Evolutionary conservation across 92 coral and sea anemone genomes (phyloP), one percentile per base, ranked within the genome.

Genomic region (Heteractis magnifica): DNA sequence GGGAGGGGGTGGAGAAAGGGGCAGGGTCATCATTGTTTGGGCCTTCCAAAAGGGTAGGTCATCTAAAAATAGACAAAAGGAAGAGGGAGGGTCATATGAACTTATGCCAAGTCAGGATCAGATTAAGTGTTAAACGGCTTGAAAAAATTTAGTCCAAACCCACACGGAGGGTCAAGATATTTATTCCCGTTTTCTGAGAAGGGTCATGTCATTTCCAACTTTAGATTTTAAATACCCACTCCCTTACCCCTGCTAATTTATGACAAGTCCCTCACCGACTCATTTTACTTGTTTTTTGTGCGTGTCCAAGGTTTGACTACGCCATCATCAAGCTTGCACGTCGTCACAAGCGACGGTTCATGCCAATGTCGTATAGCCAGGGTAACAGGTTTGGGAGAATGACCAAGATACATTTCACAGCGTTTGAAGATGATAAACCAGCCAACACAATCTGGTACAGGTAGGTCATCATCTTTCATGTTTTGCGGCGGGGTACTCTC

Each of bases 361-460:
- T 97, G 65, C 88, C 94, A 6, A 72, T 97, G 51, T 86, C 97
- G 21, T 88, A 90, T 56, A 96, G 99, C 79, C 94, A 91, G 82
- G 86, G 90, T 0, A 77, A 80, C 18, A 75, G 90, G 72, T 84
- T 82, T 53, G 96, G 92, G 9, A 64, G 85, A 18, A 77, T 75
- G 11, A 85, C 90, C 13, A 86, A 90, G 64, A 94, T 97, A 26
- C 98, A 97, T 58, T 97, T 97, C 49, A 90, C 99, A 6, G 99
- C 92, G 2, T 97, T 94, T 87, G 99, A 97, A 82, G 99, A 97
- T 65, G 99, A 97, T 77, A 97, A 90, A 49, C 90, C 91, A 3
- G 79, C 76, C 18, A 92, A 91, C 71, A 90, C 99, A 8, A 83
- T 97, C 21, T 85, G 97, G 89, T 97, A 94, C 89, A 90, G 99